phyloP scores from a whole-genome alignment of 2,888 invertebrate genomes.

The Portevinia maculata region DNA sequence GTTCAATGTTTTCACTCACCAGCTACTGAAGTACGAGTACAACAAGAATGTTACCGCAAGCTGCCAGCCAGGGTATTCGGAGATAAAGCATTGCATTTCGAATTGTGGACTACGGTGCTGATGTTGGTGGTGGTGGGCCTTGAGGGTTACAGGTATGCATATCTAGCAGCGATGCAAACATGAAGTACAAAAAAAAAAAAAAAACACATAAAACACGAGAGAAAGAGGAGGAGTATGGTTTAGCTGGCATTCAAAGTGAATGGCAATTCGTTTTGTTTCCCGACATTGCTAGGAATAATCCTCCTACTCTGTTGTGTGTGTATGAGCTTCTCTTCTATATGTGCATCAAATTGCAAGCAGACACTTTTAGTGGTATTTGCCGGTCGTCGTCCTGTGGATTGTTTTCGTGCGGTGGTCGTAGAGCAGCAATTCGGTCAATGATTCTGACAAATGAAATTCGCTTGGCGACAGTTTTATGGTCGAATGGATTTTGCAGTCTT shows the following conservation, averaged over 20 bases:
- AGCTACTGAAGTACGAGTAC: constrained; percentile 29
- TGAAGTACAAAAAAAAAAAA: neutral
- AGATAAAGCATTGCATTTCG: constrained; percentile 63
- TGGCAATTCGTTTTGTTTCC: constrained; percentile 71
- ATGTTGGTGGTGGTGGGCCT: constrained; percentile 18
- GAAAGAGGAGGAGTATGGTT: constrained; percentile 25
- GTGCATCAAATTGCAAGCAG: constrained; percentile 57
- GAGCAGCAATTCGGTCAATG: constrained; percentile 55
- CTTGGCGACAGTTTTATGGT: constrained; percentile 73
- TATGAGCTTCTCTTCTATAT: constrained; percentile 8
- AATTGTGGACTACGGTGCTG: constrained; percentile 55
- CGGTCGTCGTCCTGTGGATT: constrained; percentile 58
- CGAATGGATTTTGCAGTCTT: constrained; percentile 67
- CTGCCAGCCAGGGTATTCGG: constrained; percentile 28
- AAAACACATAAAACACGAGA: constrained; percentile 36
- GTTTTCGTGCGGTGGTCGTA: constrained; percentile 8
- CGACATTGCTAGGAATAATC: constrained; percentile 64
- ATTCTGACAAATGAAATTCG: constrained; percentile 73
- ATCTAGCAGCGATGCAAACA: constrained; percentile 7
- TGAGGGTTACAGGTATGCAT: constrained; percentile 50
- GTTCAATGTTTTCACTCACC: constrained; percentile 54
- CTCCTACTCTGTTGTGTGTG: constrained; percentile 46
- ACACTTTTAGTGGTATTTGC: constrained; percentile 68
- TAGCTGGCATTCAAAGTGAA: constrained; percentile 68
- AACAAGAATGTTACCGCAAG: constrained; percentile 47